phyloP scores from a whole-genome alignment of 2,797 vertebrate genomes.

The Todus mexicanus region DNA sequence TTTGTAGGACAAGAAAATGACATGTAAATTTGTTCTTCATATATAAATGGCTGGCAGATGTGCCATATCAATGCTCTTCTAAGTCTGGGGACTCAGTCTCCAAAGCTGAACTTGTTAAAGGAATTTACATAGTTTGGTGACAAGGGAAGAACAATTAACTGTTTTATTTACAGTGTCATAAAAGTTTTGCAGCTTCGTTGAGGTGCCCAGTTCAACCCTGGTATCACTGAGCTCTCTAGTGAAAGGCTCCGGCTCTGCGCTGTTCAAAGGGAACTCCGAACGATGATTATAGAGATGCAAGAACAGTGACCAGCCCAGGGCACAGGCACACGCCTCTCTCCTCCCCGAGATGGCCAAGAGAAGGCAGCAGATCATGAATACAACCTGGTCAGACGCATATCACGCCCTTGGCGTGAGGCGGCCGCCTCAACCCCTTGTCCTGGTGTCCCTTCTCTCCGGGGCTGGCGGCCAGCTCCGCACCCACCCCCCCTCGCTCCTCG shows the following conservation, averaged over 20 bases:
- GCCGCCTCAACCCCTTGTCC: too few relatives aligned
- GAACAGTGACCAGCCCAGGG: background rate
- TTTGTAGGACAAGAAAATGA: background rate
- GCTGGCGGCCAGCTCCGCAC: too few relatives aligned
- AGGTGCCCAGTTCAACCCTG: background rate
- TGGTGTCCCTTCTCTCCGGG: too few relatives aligned
- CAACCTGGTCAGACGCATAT: too few relatives aligned
- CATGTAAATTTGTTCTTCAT: background rate
- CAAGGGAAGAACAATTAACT: background rate
- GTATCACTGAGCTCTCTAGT: background rate
- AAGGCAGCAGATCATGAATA: background rate
- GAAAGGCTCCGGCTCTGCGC: background rate
- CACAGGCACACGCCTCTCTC: background rate
- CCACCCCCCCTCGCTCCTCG: too few relatives aligned
- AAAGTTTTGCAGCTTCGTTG: background rate
- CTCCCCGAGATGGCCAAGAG: background rate
- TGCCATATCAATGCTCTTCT: background rate
- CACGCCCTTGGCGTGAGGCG: background rate
- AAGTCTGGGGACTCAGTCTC: background rate
- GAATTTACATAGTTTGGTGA: background rate
- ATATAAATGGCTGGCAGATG: background rate
- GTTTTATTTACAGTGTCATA: accelerated
- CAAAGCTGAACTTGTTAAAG: background rate
- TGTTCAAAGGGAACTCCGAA: background rate
- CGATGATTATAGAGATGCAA: background rate